Evolutionary conservation across 53 echinoderm and acorn worm genomes (phyloP), one percentile per base, ranked within the genome.

Genomic region (Apostichopus leukothele): DNA sequence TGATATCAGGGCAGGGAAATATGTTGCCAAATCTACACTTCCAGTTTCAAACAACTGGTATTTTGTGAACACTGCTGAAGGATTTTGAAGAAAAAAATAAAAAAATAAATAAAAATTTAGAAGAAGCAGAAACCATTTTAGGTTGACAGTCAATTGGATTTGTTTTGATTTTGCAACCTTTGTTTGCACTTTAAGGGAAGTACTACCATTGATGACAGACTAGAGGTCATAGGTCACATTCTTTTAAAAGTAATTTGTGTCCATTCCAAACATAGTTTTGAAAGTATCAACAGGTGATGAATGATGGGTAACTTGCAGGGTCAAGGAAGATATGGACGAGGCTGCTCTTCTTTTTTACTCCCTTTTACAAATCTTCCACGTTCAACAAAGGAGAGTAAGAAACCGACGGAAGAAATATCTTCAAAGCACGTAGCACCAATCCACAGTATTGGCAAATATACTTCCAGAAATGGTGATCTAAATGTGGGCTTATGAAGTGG

Each of bases 241-340:
- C 16, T 39, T 39, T 16, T 39, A 39, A 39, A 7, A 79, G 54
- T 53, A 79, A 53, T 51, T 39, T 52, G 79, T 52, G 7, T 79
- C 79, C 79, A 79, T 79, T 79, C 79, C 79, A 79, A 79, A 79
- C 79, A 79, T 13, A 13, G 79, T 51, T 51, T 79, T 5, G n/a
- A 39, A 10, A 79, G 54, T 63, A 63, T 63, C 63, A 63, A 16
- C 12, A 63, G 63, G 63, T 63, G 63, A 63, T 63, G 63, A 63
- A 63, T 63, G 63, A 63, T 16, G 16, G 16, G 7, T 16, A 63
- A 7, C 16, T 63, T 11, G 63, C 63, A 63, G 16, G 63, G 16
- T 63, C 63, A 63, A 63, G 63, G 16, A 16, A 11, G 4, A 63
- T 61, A 39, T 39, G 39, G 39, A 39, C 3, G 39, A 39, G 39